Evolutionary conservation across 2,113 vertebrate species (phyloP).

Genomic region (Loxodonta africana): DNA sequence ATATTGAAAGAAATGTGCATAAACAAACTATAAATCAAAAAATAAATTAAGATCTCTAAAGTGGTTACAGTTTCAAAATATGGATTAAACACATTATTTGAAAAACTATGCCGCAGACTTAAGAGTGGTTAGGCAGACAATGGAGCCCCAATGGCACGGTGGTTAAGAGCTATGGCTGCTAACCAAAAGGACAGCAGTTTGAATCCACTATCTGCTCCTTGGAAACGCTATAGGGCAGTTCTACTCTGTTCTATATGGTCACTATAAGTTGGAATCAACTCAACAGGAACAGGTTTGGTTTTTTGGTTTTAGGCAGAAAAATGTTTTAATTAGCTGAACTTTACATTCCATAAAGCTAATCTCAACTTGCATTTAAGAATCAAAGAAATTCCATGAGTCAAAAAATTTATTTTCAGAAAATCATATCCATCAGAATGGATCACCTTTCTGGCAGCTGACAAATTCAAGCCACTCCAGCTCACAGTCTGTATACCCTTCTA

Average conservation of each 20-base stretch:
- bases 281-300: too few species aligned
- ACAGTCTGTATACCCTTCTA: background rate
- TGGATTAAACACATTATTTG: background rate
- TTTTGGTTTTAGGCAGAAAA: background rate
- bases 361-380: background rate
- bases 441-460: background rate
- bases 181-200: too few species aligned
- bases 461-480: background rate
- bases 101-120: conserved; percentile 7
- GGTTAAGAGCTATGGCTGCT: too few species aligned
- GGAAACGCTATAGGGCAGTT: too few species aligned
- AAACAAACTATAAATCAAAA: conserved; percentile 62
- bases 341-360: conserved; percentile 5
- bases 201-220: too few species aligned
- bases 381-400: background rate
- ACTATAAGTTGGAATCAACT: too few species aligned
- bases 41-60: conserved; percentile 39
- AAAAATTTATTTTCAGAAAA: conserved; percentile 32
- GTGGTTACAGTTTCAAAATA: conserved; percentile 49
- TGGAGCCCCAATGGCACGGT: too few species aligned
- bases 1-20: conserved; percentile 39
- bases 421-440: background rate
- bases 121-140: background rate
- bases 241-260: too few species aligned
- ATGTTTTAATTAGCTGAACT: conserved; percentile 48